A percentile compares a stretch with the other conserved stretches of the same genome.
Conservation (phyloP, 1,140 invertebrate genomes). For the Phortica variegata region DNA sequence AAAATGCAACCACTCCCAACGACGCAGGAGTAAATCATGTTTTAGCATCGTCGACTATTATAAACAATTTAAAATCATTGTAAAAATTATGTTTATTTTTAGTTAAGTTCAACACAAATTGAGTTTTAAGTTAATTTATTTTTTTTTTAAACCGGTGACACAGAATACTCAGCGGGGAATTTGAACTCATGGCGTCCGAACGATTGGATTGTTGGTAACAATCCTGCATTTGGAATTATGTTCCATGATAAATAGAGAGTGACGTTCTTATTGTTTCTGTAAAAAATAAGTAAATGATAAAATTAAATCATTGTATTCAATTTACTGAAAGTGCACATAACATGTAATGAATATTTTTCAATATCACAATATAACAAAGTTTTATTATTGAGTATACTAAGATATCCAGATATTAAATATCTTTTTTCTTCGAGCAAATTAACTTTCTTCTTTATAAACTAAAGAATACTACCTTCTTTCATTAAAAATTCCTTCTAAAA, state of each 20-base stretch:
- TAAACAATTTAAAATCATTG: no score
- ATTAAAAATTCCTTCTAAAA: neutral
- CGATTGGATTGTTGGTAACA: conserved; percentile 82
- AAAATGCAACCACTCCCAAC: no score
- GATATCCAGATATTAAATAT: no score
- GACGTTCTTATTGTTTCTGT: conserved; percentile 88
- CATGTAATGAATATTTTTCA: no score
- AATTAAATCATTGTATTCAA: neutral
- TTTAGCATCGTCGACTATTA: no score
- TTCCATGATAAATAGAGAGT: conserved; percentile 96
- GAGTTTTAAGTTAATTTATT: no score
- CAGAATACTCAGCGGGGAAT: conserved; percentile 87
- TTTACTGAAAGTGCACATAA: neutral
- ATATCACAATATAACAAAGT: neutral
- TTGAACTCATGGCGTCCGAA: conserved; percentile 81
- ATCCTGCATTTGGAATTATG: conserved; percentile 96
- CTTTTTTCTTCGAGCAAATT: no score
- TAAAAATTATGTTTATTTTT: no score
- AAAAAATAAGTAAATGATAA: conserved; percentile 57
- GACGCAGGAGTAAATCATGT: no score
- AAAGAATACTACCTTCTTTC: neutral
- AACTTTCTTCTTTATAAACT: no score
- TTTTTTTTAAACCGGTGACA: conserved; percentile 39
- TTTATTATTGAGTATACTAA: neutral
- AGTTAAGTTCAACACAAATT: no score